Base-by-base conservation (phyloP, 2,888 invertebrate genomes). In the Bellardia bayeri region DNA sequence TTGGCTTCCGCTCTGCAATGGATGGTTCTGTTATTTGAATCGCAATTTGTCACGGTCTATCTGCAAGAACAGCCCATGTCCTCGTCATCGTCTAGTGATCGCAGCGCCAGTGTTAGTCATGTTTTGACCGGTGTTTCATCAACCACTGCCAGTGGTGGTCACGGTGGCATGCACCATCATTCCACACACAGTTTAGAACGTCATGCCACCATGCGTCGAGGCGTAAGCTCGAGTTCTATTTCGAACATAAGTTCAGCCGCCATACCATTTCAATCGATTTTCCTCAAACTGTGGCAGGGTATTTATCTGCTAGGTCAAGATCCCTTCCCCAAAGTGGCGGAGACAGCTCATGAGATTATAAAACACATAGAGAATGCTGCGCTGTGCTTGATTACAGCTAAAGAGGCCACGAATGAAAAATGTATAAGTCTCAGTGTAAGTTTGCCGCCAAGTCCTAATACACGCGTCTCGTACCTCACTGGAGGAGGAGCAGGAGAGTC, bases 261-360 rank as follows among this genome's bases (percentile, higher is more conserved):
- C 9, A 92, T 93, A 90, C 93, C 93, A 11, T 93, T 91, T 79
- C 91, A 91, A 51, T 97, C 97, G 14, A 96, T 98, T 81, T 98
- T 98, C 94, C 96, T 96, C 94, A 97, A 97, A 94, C 95, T 99
- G 82, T 99, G 99, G 99, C 95, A 95, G 90, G 96, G 97, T 30
- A 94, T 99, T 89, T 94, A 96, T 87, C 94, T 95, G 85, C 95
- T 99, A 91, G 96, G 97, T 83, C 95, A 95, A 86, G 99, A 99
- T 95, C 99, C 99, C 2, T 96, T 97, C 93, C 97, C 97, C 3
- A 96, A 96, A 79, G 97, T 99, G 4, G 95, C 97, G 1, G 94
- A 95, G 82, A 96, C 98, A 95, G 97, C 98, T 7, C 95, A 95
- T 89, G 96, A 96, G 90, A 95, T 99, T 81, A 96, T 98, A 51